Evolutionary conservation across 2,113 vertebrate genomes (phyloP).

Genomic region (Hippocampus comes): DNA sequence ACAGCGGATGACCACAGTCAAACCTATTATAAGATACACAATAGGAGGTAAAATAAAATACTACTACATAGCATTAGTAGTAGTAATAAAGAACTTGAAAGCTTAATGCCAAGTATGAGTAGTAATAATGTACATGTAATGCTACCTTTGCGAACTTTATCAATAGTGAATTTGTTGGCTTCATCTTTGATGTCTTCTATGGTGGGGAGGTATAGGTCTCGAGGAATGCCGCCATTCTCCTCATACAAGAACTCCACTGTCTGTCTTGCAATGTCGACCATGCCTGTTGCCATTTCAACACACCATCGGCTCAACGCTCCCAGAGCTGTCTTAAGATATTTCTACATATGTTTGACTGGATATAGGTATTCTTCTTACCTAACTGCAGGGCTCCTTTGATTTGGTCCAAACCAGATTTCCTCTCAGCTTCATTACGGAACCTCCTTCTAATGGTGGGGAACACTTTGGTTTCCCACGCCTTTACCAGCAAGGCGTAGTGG

Average conservation of each 20-base stretch:
- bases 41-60: background rate
- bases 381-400: constrained; percentile 96
- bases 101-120: background rate
- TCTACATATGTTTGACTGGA: background rate
- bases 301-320: background rate
- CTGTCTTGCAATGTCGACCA: constrained; percentile 96
- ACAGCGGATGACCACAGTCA: constrained; percentile 91
- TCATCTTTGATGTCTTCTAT: constrained; percentile 99
- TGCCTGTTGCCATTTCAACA: constrained; percentile 46
- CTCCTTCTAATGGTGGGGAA: constrained; percentile 97
- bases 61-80: background rate
- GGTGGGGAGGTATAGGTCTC: constrained; percentile 95
- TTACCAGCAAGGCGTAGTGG: constrained; percentile 94
- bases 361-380: constrained; percentile 68
- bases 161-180: constrained; percentile 97
- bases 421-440: constrained; percentile 96
- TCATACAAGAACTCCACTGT: constrained; percentile 98
- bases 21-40: constrained; percentile 68
- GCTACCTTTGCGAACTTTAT: constrained; percentile 98
- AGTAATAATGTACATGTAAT: background rate
- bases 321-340: background rate
- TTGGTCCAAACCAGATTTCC: constrained; percentile 96
- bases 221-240: constrained; percentile 95
- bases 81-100: background rate
- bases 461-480: constrained; percentile 98